A percentile compares a stretch with the other conserved stretches of the same genome.
These are phyloP conservation scores for Ia io DNA, from an alignment of 2,113 vertebrate genomes.

Conservation along the genomic window DNA sequence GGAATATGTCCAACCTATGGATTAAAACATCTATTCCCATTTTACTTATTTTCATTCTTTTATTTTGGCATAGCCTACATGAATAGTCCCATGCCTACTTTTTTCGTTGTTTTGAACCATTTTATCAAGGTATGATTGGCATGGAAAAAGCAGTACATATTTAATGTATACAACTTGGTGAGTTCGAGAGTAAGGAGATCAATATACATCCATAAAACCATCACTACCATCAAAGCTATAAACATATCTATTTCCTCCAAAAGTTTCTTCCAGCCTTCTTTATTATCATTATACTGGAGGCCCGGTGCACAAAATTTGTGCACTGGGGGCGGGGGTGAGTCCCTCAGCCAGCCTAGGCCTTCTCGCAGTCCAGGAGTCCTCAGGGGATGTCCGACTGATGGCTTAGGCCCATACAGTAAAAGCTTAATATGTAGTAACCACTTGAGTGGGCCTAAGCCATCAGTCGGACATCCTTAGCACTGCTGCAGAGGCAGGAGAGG, in stretches of 20 bases:
- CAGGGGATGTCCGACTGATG: no score
- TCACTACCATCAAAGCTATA: background rate
- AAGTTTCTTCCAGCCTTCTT: background rate
- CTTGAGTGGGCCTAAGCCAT: no score
- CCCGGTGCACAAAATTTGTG: no score
- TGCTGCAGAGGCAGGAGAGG: no score
- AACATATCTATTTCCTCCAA: background rate
- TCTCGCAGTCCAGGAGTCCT: no score
- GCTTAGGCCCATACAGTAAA: no score
- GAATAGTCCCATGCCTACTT: background rate
- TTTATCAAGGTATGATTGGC: background rate
- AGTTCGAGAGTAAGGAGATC: background rate
- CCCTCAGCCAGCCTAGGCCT: no score
- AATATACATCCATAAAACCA: background rate
- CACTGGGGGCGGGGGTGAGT: no score
- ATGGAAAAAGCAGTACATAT: background rate
- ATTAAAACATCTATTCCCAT: background rate
- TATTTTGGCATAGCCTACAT: background rate
- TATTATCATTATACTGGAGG: background rate
- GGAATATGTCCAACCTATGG: background rate
- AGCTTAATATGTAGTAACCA: no score
- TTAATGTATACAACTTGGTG: background rate
- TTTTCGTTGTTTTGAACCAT: background rate
- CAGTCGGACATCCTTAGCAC: no score
- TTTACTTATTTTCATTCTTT: background rate